Base-by-base conservation (phyloP, 2,113 vertebrate species). In the Xerus inauris region DNA sequence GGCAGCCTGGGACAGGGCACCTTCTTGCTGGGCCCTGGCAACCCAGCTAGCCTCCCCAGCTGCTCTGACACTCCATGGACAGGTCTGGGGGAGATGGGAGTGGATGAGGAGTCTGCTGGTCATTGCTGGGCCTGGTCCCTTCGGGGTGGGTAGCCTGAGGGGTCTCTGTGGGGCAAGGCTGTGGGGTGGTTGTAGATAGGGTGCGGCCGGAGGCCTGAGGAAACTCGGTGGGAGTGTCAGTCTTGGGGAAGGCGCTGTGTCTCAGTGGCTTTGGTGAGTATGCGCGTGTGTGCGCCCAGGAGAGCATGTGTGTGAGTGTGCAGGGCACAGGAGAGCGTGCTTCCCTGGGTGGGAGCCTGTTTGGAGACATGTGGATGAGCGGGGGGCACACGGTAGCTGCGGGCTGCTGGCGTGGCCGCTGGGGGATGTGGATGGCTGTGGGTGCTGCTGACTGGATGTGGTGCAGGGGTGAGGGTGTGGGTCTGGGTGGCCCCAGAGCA, bases 341-440 rank as follows among this genome's bases (percentile, higher is more conserved):
- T 4, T 1, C 8, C 6, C 8, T 38, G 85, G 0, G 7, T 2
- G 26, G 35, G 26, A 12, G 19, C 47, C 49, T 65, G 4, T 75
- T 42, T 54, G 69, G 80, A 45, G 75, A 1, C 1, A 0, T 1
- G n/a, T 40, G 38, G 51, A 22, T 1, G n/a, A 9, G 32, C 12
- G n/a, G 24, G 24, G 57, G 35, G 28, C 42, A 65, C 13, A 3
- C 1, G 19, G 54, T 57, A 19, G 54, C 54, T 22, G 54, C 19
- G 6, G 54, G 54, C 17, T 22, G 54, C 54, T 57, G 20, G 54
- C 17, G 24, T 0, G 12, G 28, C 22, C 8, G n/a, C n/a, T 38
- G 57, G 24, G 45, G 75, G 38, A 32, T 9, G 24, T 77, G 71
- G 30, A n/a, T n/a, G n/a, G n/a, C n/a, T n/a, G n/a, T n/a, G n/a